Percentiles rank a stretch among this genome's conserved stretches.
phyloP scores from a whole-genome alignment of 2,888 invertebrate genomes.

The Drosophila prostipennis region DNA sequence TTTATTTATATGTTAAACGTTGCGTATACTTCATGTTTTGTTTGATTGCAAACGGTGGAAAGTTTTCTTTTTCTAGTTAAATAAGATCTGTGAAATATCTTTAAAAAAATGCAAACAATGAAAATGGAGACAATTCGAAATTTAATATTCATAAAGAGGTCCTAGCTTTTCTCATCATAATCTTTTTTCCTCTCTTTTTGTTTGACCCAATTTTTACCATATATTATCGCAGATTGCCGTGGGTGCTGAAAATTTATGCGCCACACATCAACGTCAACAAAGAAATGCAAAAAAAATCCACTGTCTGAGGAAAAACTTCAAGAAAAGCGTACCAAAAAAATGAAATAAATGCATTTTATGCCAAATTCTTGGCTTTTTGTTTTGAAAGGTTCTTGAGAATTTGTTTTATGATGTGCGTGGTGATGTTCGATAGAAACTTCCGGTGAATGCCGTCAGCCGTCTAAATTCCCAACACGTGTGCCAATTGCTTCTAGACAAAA shows the following conservation, averaged over 20 bases:
- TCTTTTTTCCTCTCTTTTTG: conserved; percentile 44
- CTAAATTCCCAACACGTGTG: conserved; percentile 65
- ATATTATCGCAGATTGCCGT: conserved; percentile 45
- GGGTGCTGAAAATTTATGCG: conserved; percentile 63
- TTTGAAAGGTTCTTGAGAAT: conserved; percentile 22
- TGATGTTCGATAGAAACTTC: conserved; percentile 53
- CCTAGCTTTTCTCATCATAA: neutral
- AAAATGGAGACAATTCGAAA: neutral
- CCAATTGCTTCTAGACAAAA: conserved; percentile 38
- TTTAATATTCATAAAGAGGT: conserved; percentile 5
- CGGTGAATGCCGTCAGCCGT: conserved; percentile 57
- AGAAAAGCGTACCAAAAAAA: conserved; percentile 23
- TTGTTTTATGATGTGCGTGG: conserved; percentile 37
- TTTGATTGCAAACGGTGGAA: neutral
- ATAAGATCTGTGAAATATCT: no score
- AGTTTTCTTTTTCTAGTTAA: neutral
- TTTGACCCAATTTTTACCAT: conserved; percentile 72
- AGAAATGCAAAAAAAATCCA: conserved; percentile 65
- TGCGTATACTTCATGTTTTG: conserved; percentile 19
- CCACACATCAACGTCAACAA: conserved; percentile 69
- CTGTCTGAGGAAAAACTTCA: conserved; percentile 21
- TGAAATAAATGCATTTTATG: conserved; percentile 66
- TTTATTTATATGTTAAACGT: neutral
- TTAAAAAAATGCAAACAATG: neutral
- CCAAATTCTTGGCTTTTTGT: conserved; percentile 57